A percentile compares a stretch with the other conserved stretches of the same genome.
phyloP scores from a whole-genome alignment of 2,797 vertebrate species.

The Gymnopithys bicolor region DNA sequence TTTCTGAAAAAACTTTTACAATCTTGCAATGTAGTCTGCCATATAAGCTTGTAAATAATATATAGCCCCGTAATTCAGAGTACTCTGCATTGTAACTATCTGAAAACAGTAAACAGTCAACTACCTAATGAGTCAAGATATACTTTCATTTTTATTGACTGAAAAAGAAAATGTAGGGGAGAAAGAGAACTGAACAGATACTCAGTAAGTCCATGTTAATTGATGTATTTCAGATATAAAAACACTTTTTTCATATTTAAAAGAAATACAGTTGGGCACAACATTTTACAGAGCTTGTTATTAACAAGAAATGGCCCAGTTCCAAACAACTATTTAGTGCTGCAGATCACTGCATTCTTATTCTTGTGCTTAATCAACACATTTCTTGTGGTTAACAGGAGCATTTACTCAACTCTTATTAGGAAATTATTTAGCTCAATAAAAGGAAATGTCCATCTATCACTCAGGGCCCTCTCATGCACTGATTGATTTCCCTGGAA shows the following conservation, averaged over 20 bases:
- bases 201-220: not conserved
- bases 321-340: not conserved
- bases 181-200: not conserved
- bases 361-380: constrained; percentile 21
- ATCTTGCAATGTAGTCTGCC: constrained; percentile 23
- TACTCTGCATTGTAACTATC: not conserved
- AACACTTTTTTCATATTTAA: not conserved
- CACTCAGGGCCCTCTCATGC: not conserved
- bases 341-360: constrained; percentile 25
- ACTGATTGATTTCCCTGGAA: constrained; percentile 37
- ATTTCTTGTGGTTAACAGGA: constrained; percentile 60
- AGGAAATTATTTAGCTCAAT: constrained; percentile 71
- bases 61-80: constrained; percentile 42
- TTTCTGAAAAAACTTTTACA: constrained; percentile 42
- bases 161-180: constrained; percentile 15
- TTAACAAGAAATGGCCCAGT: not conserved
- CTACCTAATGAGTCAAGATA: not conserved
- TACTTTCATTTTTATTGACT: constrained; percentile 39
- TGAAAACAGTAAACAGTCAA: constrained; percentile 19
- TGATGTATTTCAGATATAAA: not conserved
- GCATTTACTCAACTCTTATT: constrained; percentile 68
- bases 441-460: constrained; percentile 67
- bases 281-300: not conserved
- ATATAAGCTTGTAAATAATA: constrained; percentile 63
- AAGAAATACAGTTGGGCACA: not conserved